Evolutionary conservation across 37 sponge, comb jelly and placozoan species (phyloP).

Genomic region (Diacarnus erythraeanus): DNA sequence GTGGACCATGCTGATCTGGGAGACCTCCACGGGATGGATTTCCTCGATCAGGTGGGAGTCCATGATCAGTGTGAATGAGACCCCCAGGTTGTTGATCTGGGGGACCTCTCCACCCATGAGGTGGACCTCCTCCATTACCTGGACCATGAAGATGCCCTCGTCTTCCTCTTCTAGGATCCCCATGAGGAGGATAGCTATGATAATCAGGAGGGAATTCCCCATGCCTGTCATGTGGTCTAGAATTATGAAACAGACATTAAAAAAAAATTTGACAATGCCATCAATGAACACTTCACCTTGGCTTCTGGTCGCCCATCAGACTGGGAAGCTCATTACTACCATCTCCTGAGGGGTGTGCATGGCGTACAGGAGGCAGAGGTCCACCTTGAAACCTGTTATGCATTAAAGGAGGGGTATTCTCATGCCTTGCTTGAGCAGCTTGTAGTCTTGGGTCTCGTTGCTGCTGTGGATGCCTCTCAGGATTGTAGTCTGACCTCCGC

Average conservation of each 20-base stretch:
- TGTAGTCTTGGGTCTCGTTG: background rate
- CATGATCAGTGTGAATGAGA: background rate
- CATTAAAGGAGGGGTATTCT: background rate
- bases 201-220: too few relatives aligned
- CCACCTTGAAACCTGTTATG: too few relatives aligned
- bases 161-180: background rate
- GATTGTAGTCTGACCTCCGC: constrained; percentile 34
- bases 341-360: background rate
- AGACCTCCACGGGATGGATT: background rate
- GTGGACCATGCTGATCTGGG: background rate
- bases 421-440: constrained; percentile 28
- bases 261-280: background rate
- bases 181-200: background rate
- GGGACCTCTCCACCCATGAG: background rate
- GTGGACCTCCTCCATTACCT: background rate
- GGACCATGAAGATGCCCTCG: background rate
- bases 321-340: background rate
- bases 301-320: background rate
- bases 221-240: too few relatives aligned
- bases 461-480: background rate
- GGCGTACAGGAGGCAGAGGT: background rate
- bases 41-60: background rate
- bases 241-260: too few relatives aligned
- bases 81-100: constrained; percentile 6
- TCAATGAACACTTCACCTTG: background rate